Base-by-base conservation (phyloP, 2,888 invertebrate genomes). In the Aleiodes testaceus region DNA sequence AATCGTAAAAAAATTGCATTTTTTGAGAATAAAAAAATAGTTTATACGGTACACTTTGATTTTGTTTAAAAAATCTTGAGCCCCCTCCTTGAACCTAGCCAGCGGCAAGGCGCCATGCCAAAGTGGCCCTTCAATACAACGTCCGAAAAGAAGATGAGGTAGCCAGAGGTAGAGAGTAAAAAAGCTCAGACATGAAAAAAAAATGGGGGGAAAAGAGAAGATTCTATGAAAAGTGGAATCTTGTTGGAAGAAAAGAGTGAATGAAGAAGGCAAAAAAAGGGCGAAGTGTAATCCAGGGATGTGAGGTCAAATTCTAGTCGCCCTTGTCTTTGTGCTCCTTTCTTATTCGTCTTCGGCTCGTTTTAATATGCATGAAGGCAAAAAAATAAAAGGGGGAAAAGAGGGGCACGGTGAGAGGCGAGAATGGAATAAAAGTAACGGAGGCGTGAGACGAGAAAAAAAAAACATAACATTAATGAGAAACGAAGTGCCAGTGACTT, bases 41-140 rank as follows among this genome's bases (percentile, higher is more conserved):
- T 59, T 18, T 59, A 16, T 16, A 36, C 7, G 36, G 36, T 59
- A 16, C 59, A 42, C 36, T 59, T 59, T 59, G 59, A 59, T 59
- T 59, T 59, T 42, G 59, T 59, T 59, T 36, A 9, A 59, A 9
- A 59, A 36, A 9, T 42, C 59, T 59, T 30, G 3, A 12, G 7
- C 59, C 36, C 59, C 42, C 59, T 30, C 42, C 42, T n/a, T 59
- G 42, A 26, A 55, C 26, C 9, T 36, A 36, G 59, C 36, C 59
- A 18, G 9, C 16, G 49, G 49, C 49, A 49, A 49, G 16, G 9
- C 59, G 16, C 14, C 59, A 36, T 55, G 30, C 55, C 59, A 59
- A 59, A 59, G 59, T 59, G 59, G 59, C 59, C 59, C 59, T 59
- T 59, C 59, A 59, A 36, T 42, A 36, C 59, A 16, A 11, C 59